phyloP scores from a whole-genome alignment of 30 jellyfish, hydroid and myxozoan species.

The Phacellophora camtschatica region DNA sequence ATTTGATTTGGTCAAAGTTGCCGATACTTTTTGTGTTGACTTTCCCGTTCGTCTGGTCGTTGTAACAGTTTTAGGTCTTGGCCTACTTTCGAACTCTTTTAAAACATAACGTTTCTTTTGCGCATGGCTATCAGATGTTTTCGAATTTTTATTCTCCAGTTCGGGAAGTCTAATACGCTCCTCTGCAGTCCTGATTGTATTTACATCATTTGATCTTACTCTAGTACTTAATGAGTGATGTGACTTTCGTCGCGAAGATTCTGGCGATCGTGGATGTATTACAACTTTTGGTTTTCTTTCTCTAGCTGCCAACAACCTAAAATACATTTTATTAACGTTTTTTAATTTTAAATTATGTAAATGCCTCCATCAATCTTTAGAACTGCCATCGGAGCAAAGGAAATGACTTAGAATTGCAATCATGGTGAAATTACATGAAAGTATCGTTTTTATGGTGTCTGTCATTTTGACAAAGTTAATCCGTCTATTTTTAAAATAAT shows the following conservation, averaged over 20 bases:
- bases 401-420: too few relatives aligned
- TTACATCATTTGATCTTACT: background rate
- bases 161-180: background rate
- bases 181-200: background rate
- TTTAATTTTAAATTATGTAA: too few relatives aligned
- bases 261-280: conserved; percentile 11
- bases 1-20: background rate
- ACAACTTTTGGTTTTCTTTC: conserved; percentile 27
- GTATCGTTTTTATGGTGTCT: too few relatives aligned
- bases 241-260: background rate
- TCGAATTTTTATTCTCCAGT: background rate
- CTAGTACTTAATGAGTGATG: background rate
- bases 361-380: too few relatives aligned
- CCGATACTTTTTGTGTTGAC: conserved; percentile 8
- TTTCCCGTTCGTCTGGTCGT: background rate
- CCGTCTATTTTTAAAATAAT: too few relatives aligned
- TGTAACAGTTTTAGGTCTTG: conserved; percentile 43
- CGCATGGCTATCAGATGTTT: background rate
- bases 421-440: too few relatives aligned
- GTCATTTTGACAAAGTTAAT: too few relatives aligned
- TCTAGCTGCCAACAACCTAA: conserved; percentile 30
- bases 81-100: background rate
- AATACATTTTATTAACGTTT: too few relatives aligned
- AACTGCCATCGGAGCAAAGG: too few relatives aligned
- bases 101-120: background rate